Percentiles rank a stretch among this genome's conserved stretches.
Evolutionary conservation across 2,888 invertebrate species (phyloP).

Genomic region (Oxyteleia sp.): DNA sequence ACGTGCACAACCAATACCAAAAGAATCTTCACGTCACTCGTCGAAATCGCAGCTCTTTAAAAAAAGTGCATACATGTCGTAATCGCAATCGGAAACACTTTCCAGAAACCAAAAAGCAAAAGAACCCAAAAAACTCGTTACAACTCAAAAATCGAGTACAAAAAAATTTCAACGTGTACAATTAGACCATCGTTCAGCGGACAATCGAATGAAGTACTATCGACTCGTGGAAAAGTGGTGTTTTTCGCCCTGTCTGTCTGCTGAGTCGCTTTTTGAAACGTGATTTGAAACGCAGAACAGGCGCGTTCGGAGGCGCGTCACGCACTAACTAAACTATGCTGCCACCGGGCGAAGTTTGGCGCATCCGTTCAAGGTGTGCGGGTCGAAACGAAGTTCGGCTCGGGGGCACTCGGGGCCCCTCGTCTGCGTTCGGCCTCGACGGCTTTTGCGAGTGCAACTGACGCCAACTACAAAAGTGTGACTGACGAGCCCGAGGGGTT

Average conservation of each 20-base stretch:
- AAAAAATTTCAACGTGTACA: neutral
- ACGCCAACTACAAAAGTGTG: constrained; percentile 62
- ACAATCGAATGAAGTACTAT: neutral
- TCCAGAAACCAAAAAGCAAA: constrained; percentile 1
- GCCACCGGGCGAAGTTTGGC: constrained; percentile 73
- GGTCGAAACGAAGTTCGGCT: constrained; percentile 68
- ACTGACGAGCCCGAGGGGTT: constrained; percentile 68
- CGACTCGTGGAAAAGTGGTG: constrained; percentile 1
- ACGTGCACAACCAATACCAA: constrained; percentile 27
- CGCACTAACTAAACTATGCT: constrained; percentile 78
- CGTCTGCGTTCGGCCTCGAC: constrained; percentile 77
- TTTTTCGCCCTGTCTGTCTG: neutral
- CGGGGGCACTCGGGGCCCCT: constrained; percentile 75
- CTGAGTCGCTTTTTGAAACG: constrained; percentile 22
- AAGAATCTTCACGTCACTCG: constrained; percentile 30
- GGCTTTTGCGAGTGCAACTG: constrained; percentile 77
- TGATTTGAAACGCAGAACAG: constrained; percentile 54
- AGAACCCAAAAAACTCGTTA: neutral
- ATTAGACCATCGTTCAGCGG: no score
- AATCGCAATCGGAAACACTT: neutral
- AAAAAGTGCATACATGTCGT: constrained; percentile 4
- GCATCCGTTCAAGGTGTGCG: constrained; percentile 70
- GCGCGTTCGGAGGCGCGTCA: constrained; percentile 77
- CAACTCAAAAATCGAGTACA: neutral
- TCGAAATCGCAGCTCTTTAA: neutral